Percentiles rank a stretch among this genome's conserved stretches.
Evolutionary conservation across 2,113 vertebrate species (phyloP).

Genomic region (Pseudolaguvia tuberculata): DNA sequence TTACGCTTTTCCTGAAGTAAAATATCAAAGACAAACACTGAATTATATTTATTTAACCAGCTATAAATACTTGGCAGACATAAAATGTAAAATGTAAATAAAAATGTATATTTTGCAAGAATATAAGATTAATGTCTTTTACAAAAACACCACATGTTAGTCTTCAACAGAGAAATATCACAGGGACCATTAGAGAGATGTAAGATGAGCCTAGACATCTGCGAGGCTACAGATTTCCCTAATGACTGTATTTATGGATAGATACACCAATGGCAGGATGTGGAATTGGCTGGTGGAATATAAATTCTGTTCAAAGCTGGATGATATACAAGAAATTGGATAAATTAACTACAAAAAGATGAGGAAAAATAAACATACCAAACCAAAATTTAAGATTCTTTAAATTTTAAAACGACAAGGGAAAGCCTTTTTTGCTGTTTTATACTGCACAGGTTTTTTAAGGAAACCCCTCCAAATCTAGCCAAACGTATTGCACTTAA

Average conservation of each 20-base stretch:
- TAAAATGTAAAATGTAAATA: too few relatives aligned
- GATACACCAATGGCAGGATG: conserved; percentile 17
- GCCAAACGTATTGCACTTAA: conserved; percentile 12
- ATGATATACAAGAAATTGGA: conserved; percentile 4
- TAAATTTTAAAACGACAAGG: conserved; percentile 7
- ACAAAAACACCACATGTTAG: background rate
- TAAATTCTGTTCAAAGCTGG: background rate
- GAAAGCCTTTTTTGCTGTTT: conserved; percentile 17
- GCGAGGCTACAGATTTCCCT: conserved; percentile 20
- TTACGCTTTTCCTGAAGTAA: background rate
- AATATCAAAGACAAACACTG: background rate
- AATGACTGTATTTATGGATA: conserved; percentile 32
- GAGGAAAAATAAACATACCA: conserved; percentile 2
- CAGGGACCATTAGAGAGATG: background rate
- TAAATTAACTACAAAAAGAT: conserved; percentile 4
- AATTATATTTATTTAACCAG: background rate
- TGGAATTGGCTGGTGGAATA: conserved; percentile 25
- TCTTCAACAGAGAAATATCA: conserved; percentile 17
- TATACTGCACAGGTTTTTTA: background rate
- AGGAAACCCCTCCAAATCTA: background rate
- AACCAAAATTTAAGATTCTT: background rate
- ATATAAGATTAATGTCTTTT: background rate
- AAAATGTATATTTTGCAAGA: background rate
- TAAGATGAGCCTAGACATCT: conserved; percentile 43
- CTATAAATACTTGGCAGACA: background rate